Evolutionary conservation across 2,888 invertebrate species (phyloP), one percentile per base, ranked within the genome.

Genomic region (Listrodromus nycthemerus): DNA sequence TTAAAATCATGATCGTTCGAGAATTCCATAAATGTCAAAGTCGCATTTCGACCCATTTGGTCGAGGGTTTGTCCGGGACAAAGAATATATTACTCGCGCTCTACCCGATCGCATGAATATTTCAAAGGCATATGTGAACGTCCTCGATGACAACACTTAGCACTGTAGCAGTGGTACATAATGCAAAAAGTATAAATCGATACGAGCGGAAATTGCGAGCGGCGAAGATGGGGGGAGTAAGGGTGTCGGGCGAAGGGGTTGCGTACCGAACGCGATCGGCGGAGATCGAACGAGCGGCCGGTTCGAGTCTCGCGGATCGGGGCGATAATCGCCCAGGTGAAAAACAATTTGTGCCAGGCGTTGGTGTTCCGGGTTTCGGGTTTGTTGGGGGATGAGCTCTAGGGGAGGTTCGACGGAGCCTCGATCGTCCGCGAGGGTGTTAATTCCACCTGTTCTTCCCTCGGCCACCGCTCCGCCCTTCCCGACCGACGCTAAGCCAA

Each of bases 401-500:
- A 45, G 30, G 24, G 69, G 58, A 7, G 41, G 13, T 13, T 30
- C 5, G 48, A 21, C 41, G 63, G 30, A 65, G 65, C 67, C 69
- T 69, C 77, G 83, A 84, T 84, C 70, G 81, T 79, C 75, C 74
- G 75, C 50, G 45, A 85, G 88, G 88, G 89, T 90, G 89, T 90
- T 91, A 90, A 91, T 91, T 88, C 90, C 90, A 89, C 88, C 90
- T 90, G 89, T 91, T 89, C 89, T 88, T 89, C 85, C 86, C 85
- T 87, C 85, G 82, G 82, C 86, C 85, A 86, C 88, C 88, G 88
- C 87, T 88, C 85, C 88, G 87, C 86, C 10, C 24, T 24, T 13
- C 86, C 86, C 82, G 63, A 74, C 81, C 78, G 69, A 66, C 84
- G 76, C 84, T 85, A 85, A 87, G 87, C 88, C 87, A 89, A 88